phyloP scores from a whole-genome alignment of 2,888 invertebrate genomes.

The Lithophane leautieri region DNA sequence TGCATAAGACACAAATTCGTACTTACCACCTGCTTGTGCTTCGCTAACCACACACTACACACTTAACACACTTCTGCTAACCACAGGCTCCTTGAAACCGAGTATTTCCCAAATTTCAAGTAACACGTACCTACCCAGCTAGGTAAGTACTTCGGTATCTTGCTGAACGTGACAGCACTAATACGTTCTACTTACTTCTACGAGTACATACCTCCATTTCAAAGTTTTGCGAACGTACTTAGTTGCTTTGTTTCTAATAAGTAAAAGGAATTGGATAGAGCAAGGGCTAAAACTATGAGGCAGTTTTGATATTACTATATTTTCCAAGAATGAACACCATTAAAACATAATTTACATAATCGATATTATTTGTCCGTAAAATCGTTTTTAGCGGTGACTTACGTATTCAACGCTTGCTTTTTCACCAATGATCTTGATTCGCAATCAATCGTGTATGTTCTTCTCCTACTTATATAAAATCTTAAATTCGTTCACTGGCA shows the following conservation, averaged over 20 bases:
- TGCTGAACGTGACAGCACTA: conserved; percentile 32
- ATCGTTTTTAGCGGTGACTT: not conserved
- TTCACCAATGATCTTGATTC: not conserved
- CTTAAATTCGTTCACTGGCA: no score
- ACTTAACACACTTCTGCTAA: no score
- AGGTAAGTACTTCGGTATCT: conserved; percentile 14
- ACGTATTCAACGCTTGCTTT: not conserved
- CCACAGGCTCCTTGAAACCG: conserved; percentile 18
- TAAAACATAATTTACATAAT: not conserved
- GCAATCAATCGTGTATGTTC: not conserved
- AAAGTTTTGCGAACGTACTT: conserved; percentile 7
- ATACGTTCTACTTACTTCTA: conserved; percentile 10
- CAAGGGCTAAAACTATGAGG: not conserved
- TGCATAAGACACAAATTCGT: not conserved
- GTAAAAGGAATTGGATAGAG: not conserved
- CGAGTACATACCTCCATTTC: not conserved
- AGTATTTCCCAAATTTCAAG: conserved; percentile 20
- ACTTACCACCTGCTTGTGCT: not conserved
- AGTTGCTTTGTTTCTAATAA: not conserved
- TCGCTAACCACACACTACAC: conserved; percentile 15
- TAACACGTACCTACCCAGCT: conserved; percentile 19
- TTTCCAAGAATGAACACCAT: not conserved
- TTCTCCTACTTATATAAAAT: no score
- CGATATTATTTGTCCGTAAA: not conserved
- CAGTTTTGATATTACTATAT: not conserved